Percentiles rank a stretch among this genome's conserved stretches.
Conservation (phyloP, 2,888 invertebrate species). For the Thera obeliscata region DNA sequence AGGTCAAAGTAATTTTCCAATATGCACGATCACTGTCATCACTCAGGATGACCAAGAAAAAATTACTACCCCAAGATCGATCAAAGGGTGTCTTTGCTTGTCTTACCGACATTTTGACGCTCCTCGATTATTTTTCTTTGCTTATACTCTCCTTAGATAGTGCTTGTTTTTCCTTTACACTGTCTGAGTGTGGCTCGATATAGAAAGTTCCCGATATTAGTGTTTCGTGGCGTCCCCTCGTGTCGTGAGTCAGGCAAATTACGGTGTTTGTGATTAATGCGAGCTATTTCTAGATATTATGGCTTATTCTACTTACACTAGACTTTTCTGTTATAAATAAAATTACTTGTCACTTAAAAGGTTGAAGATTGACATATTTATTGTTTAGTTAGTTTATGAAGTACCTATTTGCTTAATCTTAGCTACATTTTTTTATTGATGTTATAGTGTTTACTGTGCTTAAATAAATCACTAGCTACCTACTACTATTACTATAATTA, state of each 20-base stretch:
- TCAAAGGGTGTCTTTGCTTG: slow-evolving; percentile 2
- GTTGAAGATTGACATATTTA: background rate
- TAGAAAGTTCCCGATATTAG: slow-evolving; percentile 73
- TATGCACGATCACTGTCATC: no score
- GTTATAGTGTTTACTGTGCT: no score
- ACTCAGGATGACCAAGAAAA: background rate
- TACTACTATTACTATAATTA: no score
- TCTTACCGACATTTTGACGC: slow-evolving; percentile 32
- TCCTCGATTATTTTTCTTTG: slow-evolving; percentile 43
- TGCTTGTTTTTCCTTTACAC: slow-evolving; percentile 62
- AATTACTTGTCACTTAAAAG: background rate
- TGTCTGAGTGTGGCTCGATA: slow-evolving; percentile 69
- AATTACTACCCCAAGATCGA: background rate
- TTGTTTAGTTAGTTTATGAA: no score
- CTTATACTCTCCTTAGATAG: slow-evolving; percentile 49
- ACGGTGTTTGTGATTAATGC: slow-evolving; percentile 79
- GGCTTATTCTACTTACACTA: slow-evolving; percentile 50
- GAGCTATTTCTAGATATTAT: slow-evolving; percentile 72
- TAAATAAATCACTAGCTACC: no score
- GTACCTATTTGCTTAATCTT: no score
- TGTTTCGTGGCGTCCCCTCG: slow-evolving; percentile 66
- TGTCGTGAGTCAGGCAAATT: slow-evolving; percentile 82
- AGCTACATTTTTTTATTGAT: no score
- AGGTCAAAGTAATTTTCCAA: background rate
- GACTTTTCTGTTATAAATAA: slow-evolving; percentile 64